Conservation (phyloP, 2,888 invertebrate genomes). For the Xanthorhoe spadicearia region DNA sequence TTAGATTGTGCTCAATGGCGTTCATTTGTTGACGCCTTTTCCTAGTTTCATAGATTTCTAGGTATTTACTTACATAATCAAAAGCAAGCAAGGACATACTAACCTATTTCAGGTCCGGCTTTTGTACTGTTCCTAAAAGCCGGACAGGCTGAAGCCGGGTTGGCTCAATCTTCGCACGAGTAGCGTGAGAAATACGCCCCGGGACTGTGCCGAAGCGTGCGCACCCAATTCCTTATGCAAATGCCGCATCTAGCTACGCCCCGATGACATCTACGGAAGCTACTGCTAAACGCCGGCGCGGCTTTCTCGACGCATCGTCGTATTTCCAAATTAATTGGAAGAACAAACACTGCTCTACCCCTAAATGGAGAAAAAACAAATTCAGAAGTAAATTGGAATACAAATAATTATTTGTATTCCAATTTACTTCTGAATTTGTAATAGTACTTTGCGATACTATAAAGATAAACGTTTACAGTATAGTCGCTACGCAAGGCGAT, state of each 20-base stretch:
- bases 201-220: conserved; percentile 74
- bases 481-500: not conserved
- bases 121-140: conserved; percentile 1
- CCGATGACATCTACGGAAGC: conserved; percentile 53
- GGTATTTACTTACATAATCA: not conserved
- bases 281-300: conserved; percentile 38
- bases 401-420: too few species aligned
- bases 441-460: not conserved
- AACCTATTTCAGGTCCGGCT: not conserved
- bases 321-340: conserved; percentile 32
- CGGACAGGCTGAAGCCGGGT: conserved; percentile 20
- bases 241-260: conserved; percentile 67
- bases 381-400: conserved; percentile 1
- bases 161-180: conserved; percentile 55
- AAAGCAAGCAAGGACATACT: not conserved
- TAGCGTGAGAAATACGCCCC: conserved; percentile 78
- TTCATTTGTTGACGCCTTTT: too few species aligned
- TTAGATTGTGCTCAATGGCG: too few species aligned
- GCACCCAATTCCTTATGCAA: conserved; percentile 82
- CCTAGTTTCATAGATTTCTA: too few species aligned
- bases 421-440: too few species aligned
- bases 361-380: conserved; percentile 11
- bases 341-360: conserved; percentile 10
- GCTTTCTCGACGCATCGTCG: conserved; percentile 27
- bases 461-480: not conserved